Conservation (phyloP, 2,113 vertebrate species). For the Bufo bufo region DNA sequence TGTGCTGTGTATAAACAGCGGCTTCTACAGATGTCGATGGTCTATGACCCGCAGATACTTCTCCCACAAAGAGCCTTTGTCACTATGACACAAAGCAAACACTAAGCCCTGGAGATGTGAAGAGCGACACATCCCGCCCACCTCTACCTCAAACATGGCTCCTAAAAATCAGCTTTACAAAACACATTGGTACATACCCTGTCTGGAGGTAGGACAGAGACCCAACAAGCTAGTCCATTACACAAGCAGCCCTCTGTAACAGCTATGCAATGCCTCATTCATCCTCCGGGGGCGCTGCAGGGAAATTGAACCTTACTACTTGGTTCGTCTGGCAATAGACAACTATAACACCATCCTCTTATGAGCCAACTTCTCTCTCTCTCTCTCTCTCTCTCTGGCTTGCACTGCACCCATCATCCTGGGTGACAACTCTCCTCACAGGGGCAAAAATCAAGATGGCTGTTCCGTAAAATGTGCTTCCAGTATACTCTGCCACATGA, state of each 20-base stretch:
- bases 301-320: background rate
- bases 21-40: background rate
- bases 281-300: background rate
- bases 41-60: background rate
- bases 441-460: too few relatives aligned
- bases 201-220: background rate
- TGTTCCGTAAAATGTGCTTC: too few relatives aligned
- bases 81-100: background rate
- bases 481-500: too few relatives aligned
- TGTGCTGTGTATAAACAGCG: background rate
- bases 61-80: conserved; percentile 21
- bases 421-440: too few relatives aligned
- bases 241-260: background rate
- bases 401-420: too few relatives aligned
- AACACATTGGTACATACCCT: background rate
- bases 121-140: background rate
- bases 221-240: background rate
- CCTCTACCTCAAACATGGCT: background rate
- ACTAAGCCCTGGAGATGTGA: background rate
- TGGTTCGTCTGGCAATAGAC: too few relatives aligned
- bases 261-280: background rate
- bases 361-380: too few relatives aligned
- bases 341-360: too few relatives aligned
- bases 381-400: too few relatives aligned
- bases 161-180: background rate